Evolutionary conservation across 2,113 vertebrate species (phyloP).

Genomic region (Mustelus asterias): DNA sequence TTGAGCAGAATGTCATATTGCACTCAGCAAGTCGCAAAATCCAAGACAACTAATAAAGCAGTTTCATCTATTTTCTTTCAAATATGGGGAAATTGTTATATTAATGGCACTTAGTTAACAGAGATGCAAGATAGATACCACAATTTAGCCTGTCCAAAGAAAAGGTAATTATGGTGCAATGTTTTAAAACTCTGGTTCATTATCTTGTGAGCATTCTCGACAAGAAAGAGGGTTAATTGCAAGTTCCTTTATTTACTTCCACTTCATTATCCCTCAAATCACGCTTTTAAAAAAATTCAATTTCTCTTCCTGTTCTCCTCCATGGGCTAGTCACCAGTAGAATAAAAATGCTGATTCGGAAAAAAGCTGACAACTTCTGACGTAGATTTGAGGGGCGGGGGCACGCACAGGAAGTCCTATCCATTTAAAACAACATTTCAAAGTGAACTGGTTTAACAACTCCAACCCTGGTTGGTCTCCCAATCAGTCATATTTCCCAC

Average conservation of each 20-base stretch:
- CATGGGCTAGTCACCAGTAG: not conserved
- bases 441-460: not conserved
- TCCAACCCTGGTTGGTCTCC: not conserved
- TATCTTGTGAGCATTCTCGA: not conserved
- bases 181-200: not conserved
- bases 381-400: not conserved
- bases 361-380: not conserved
- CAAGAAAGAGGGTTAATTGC: not conserved
- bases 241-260: not conserved
- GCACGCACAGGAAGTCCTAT: not conserved
- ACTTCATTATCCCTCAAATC: not conserved
- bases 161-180: not conserved
- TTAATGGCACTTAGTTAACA: conserved; percentile 7
- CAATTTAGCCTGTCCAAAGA: not conserved
- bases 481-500: not conserved
- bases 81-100: not conserved
- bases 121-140: not conserved
- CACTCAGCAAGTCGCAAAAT: not conserved
- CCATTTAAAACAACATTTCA: not conserved
- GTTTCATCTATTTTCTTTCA: not conserved
- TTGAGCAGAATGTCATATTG: not conserved
- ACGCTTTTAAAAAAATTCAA: not conserved
- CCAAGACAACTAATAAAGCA: not conserved
- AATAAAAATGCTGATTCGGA: not conserved
- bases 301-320: not conserved